These are phyloP conservation scores for Dermolepida albohirtum DNA, from an alignment of 2,888 invertebrate species.

Conservation along the genomic window DNA sequence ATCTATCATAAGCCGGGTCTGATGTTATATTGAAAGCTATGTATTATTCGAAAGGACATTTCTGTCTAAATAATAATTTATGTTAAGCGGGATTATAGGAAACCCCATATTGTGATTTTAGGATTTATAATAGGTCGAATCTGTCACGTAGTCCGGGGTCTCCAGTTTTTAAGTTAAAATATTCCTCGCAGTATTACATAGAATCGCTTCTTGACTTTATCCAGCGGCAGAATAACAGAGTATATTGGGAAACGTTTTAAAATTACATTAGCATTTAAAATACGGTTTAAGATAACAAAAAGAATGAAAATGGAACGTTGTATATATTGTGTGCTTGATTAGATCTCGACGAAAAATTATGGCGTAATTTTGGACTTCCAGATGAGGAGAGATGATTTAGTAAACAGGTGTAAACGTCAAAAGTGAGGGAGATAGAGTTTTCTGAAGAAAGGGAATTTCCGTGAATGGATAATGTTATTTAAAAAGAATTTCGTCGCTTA, in stretches of 20 bases:
- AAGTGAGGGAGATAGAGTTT: too few relatives aligned
- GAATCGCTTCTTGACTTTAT: slow-evolving; percentile 26
- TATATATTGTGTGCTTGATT: slow-evolving; percentile 23
- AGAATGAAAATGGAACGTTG: not conserved
- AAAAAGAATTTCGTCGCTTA: too few relatives aligned
- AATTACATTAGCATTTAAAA: slow-evolving; percentile 39
- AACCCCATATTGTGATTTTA: slow-evolving; percentile 25
- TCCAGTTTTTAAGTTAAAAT: slow-evolving; percentile 12
- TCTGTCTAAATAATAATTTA: slow-evolving; percentile 21
- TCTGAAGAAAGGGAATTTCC: too few relatives aligned
- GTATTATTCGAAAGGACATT: slow-evolving; percentile 3
- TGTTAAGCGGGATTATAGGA: slow-evolving; percentile 10
- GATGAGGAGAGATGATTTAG: slow-evolving; percentile 10
- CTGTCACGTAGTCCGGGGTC: slow-evolving; percentile 16
- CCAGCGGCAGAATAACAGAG: slow-evolving; percentile 18
- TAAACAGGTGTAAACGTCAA: slow-evolving; percentile 26
- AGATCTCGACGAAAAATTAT: slow-evolving; percentile 34
- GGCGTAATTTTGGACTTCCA: slow-evolving; percentile 16
- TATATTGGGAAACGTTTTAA: slow-evolving; percentile 32
- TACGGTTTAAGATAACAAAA: slow-evolving; percentile 24
- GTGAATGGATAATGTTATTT: too few relatives aligned
- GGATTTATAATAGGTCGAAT: slow-evolving; percentile 28
- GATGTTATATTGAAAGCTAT: slow-evolving; percentile 4
- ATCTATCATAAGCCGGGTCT: too few relatives aligned
- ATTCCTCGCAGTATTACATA: slow-evolving; percentile 14